A percentile compares a stretch with the other conserved stretches of the same genome.
Conservation (phyloP, 2,113 vertebrate species). For the Struthio camelus region DNA sequence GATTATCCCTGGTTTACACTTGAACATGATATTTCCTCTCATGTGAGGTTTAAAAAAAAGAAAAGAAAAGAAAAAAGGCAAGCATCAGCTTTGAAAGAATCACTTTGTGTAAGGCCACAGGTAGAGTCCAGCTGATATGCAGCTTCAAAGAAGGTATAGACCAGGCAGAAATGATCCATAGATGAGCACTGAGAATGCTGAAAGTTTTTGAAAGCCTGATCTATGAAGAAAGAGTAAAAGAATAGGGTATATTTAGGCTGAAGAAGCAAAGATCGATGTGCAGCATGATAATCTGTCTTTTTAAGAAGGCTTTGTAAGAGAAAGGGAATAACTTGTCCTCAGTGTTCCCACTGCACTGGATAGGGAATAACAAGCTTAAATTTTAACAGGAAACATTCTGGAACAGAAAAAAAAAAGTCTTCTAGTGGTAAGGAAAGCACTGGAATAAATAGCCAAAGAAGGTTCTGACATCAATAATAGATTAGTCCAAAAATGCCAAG, state of each 20-base stretch:
- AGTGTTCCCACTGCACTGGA: background rate
- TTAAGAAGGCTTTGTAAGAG: background rate
- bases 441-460: background rate
- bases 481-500: background rate
- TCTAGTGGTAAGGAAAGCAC: background rate
- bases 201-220: background rate
- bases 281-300: background rate
- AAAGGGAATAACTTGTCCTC: background rate
- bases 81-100: background rate
- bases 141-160: background rate
- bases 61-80: too few species aligned
- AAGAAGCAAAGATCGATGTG: background rate
- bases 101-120: background rate
- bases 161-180: background rate
- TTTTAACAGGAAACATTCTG: background rate
- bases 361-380: background rate
- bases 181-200: background rate
- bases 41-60: background rate
- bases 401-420: background rate
- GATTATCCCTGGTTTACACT: background rate
- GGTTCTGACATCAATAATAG: background rate
- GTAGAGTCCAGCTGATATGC: background rate
- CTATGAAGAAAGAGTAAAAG: background rate
- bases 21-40: background rate
- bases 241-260: background rate